Evolutionary conservation across 2,113 vertebrate species (phyloP).

Genomic region (Lipotes vexillifer): DNA sequence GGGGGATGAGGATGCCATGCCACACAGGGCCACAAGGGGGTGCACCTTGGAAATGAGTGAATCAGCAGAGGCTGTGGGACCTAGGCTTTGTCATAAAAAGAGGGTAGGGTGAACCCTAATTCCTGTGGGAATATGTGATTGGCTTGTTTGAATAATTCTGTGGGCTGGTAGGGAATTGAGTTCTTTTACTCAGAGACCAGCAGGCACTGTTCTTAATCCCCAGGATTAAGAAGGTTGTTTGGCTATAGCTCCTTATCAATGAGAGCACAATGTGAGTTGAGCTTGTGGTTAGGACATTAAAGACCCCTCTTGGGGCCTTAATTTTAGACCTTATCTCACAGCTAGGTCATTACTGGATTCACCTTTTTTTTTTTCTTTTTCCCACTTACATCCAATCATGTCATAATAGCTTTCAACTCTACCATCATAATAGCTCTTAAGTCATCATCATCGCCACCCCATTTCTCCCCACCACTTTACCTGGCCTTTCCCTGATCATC

Average conservation of each 20-base stretch:
- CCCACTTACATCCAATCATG: background rate
- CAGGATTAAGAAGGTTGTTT: background rate
- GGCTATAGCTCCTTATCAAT: background rate
- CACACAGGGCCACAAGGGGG: fast-evolving
- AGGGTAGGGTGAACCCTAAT: background rate
- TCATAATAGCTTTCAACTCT: background rate
- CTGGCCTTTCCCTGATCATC: background rate
- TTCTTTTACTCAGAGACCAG: background rate
- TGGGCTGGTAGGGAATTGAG: background rate
- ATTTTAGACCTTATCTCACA: background rate
- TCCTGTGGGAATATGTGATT: background rate
- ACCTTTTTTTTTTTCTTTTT: background rate
- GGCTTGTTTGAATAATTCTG: background rate
- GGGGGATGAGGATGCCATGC: background rate
- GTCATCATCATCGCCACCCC: background rate
- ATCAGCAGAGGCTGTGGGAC: fast-evolving
- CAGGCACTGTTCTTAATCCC: background rate
- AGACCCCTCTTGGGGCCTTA: fast-evolving
- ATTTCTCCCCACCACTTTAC: background rate
- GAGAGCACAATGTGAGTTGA: background rate
- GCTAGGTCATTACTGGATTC: background rate
- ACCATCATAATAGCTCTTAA: background rate
- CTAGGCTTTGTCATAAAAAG: background rate
- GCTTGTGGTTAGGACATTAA: background rate
- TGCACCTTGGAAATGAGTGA: background rate